phyloP scores from a whole-genome alignment of 2,797 vertebrate genomes.

The Glossophaga mutica region DNA sequence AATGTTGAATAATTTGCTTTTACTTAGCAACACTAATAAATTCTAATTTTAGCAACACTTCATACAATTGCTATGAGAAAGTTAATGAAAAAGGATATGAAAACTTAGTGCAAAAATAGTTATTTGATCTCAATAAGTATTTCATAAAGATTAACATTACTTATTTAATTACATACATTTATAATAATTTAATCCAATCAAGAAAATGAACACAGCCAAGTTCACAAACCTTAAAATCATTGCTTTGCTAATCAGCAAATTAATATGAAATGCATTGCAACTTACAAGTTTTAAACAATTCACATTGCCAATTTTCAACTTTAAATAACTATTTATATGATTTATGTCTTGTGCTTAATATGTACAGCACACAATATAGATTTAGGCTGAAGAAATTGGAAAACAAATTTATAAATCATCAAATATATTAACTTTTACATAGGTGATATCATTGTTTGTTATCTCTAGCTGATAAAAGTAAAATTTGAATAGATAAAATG shows the following conservation, averaged over 20 bases:
- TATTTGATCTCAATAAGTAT: background rate
- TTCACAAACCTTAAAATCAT: constrained; percentile 27
- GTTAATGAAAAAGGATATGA: background rate
- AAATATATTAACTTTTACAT: background rate
- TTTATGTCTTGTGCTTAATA: background rate
- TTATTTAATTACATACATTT: constrained; percentile 54
- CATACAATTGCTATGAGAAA: background rate
- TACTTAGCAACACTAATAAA: background rate
- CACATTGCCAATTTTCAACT: background rate
- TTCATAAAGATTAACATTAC: background rate
- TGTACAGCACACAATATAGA: background rate
- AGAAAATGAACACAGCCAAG: constrained; percentile 15
- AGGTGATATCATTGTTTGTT: background rate
- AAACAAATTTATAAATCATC: background rate
- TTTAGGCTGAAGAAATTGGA: background rate
- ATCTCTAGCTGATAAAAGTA: background rate
- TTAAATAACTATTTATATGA: background rate
- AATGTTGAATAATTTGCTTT: background rate
- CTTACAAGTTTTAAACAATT: constrained; percentile 9
- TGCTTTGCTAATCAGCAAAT: constrained; percentile 28
- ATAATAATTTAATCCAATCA: constrained; percentile 38
- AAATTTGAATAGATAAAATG: background rate
- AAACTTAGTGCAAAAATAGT: background rate
- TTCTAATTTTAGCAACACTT: background rate
- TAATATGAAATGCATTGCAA: constrained; percentile 21